phyloP scores from a whole-genome alignment of 1,140 invertebrate genomes.

The Gonatopus flavifemur region DNA sequence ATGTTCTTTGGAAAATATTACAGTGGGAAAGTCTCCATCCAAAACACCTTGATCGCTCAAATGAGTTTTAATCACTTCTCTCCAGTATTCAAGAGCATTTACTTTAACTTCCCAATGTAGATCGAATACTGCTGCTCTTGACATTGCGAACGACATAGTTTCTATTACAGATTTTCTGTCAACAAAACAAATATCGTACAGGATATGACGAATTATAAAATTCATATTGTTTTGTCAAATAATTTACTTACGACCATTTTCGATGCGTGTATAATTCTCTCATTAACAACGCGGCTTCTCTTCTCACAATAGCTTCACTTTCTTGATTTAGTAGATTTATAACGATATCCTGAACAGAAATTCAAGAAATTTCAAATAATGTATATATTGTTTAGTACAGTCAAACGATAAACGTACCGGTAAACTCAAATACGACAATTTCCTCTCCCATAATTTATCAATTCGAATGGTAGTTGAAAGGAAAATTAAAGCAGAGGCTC shows the following conservation, averaged over 20 bases:
- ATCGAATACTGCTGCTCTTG: slow-evolving; percentile 66
- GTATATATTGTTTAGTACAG: not conserved
- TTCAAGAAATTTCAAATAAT: slow-evolving; percentile 6
- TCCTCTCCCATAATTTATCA: slow-evolving; percentile 65
- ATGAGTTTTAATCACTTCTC: slow-evolving; percentile 65
- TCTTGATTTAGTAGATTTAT: slow-evolving; percentile 66
- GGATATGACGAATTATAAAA: slow-evolving; percentile 2
- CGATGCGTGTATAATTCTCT: slow-evolving; percentile 67
- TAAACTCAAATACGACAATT: slow-evolving; percentile 63
- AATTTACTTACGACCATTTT: slow-evolving; percentile 59
- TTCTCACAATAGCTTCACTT: slow-evolving; percentile 73
- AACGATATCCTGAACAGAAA: slow-evolving; percentile 63
- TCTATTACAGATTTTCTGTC: slow-evolving; percentile 41
- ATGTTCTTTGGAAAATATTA: slow-evolving; percentile 76
- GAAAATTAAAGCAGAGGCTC: slow-evolving; percentile 71
- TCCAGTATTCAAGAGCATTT: slow-evolving; percentile 72
- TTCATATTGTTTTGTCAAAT: slow-evolving; percentile 1
- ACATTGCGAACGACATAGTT: slow-evolving; percentile 59
- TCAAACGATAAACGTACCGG: slow-evolving; percentile 58
- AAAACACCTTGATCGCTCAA: slow-evolving; percentile 76
- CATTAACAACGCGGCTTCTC: slow-evolving; percentile 68
- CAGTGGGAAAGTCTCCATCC: slow-evolving; percentile 72
- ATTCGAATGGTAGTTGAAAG: slow-evolving; percentile 68
- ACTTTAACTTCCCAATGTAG: slow-evolving; percentile 80
- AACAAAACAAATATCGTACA: slow-evolving; percentile 3